Conservation (phyloP, 2,113 vertebrate genomes). For the Colinus virginianus region DNA sequence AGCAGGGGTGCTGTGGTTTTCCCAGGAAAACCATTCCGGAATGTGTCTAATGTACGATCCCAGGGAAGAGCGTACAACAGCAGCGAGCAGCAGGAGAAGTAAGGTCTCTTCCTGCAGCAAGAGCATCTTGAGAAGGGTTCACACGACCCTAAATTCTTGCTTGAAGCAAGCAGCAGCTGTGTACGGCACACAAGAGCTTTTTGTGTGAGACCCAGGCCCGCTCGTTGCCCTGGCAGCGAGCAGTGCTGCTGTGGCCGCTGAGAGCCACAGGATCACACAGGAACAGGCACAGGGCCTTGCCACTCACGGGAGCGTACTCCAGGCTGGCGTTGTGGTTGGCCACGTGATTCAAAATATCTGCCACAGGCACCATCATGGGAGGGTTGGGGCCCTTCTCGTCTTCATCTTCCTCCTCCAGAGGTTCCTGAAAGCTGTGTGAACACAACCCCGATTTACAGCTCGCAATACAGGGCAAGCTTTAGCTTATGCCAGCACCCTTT, state of each 20-base stretch:
- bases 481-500: fast-evolving
- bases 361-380: constrained; percentile 96
- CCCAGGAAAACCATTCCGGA: background rate
- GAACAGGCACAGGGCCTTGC: background rate
- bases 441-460: fast-evolving
- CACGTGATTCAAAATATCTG: constrained; percentile 93
- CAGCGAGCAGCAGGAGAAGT: background rate
- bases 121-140: background rate
- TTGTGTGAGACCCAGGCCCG: fast-evolving
- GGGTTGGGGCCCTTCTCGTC: constrained; percentile 83
- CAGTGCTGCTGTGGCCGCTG: background rate
- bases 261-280: background rate
- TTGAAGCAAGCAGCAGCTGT: background rate
- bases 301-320: constrained; percentile 88
- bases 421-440: constrained; percentile 91
- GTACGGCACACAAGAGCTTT: fast-evolving
- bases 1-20: no score
- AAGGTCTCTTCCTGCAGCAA: background rate
- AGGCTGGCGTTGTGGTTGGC: constrained; percentile 92
- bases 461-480: background rate
- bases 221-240: no score
- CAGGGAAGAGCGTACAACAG: background rate
- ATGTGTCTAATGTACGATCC: background rate
- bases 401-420: constrained; percentile 85
- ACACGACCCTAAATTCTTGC: background rate